Percentiles rank a stretch among this genome's conserved stretches.
Conservation (phyloP, 2,113 vertebrate species). For the Microcebus tavaratra region DNA sequence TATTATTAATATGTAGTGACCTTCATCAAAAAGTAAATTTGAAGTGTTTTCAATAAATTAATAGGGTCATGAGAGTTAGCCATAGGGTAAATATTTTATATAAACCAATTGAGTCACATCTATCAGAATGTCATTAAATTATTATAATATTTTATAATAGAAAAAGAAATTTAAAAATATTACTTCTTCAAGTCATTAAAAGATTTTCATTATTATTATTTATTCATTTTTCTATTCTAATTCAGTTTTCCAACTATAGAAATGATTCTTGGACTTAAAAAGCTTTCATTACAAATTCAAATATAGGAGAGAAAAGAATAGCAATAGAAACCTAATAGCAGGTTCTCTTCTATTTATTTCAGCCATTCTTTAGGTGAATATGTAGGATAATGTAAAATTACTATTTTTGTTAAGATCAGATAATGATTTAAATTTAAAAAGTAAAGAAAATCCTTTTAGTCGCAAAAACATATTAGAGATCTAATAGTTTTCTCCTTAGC, state of each 20-base stretch:
- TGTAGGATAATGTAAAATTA: not conserved
- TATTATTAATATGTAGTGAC: not conserved
- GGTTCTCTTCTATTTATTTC: slow-evolving; percentile 32
- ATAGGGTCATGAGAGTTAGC: not conserved
- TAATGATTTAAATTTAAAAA: not conserved
- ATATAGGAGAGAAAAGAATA: not conserved
- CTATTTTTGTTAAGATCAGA: not conserved
- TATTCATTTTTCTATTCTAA: slow-evolving; percentile 62
- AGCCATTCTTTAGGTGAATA: slow-evolving; percentile 20
- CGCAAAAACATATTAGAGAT: not conserved
- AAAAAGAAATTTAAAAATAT: slow-evolving; percentile 45
- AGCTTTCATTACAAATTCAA: slow-evolving; percentile 31
- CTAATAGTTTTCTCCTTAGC: not conserved
- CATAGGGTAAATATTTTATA: not conserved
- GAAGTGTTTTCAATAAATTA: not conserved
- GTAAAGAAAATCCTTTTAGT: not conserved
- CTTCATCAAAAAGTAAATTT: not conserved
- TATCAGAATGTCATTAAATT: not conserved
- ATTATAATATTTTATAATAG: slow-evolving; percentile 22
- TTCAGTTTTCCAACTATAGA: slow-evolving; percentile 40
- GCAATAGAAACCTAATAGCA: slow-evolving; percentile 31
- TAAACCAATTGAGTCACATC: not conserved
- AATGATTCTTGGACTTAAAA: slow-evolving; percentile 51
- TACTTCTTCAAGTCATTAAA: slow-evolving; percentile 22
- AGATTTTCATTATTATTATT: slow-evolving; percentile 39